Percentiles rank a stretch among this genome's conserved stretches.
Evolutionary conservation across 2,797 vertebrate species (phyloP).

Genomic region (Aphelocoma californica): DNA sequence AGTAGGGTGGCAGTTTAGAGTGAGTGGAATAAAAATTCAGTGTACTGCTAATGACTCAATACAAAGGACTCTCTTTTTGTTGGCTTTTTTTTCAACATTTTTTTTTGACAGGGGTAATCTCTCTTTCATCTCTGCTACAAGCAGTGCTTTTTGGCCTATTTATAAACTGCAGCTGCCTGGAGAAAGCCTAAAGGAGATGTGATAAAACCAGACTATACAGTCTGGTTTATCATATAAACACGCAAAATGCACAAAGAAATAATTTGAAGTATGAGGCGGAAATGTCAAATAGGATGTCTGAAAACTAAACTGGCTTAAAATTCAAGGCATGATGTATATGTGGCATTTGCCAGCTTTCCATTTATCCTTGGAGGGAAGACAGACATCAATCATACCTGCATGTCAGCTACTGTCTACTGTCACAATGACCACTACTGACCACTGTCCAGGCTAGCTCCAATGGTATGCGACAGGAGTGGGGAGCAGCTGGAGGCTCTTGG

Average conservation of each 20-base stretch:
- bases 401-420: slow-evolving; percentile 15
- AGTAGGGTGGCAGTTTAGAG: background rate
- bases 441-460: too few species aligned
- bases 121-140: slow-evolving; percentile 21
- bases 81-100: background rate
- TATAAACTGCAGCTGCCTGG: slow-evolving; percentile 29
- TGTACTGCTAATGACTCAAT: background rate
- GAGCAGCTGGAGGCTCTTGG: too few species aligned
- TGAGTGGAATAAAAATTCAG: background rate
- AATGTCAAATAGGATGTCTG: slow-evolving; percentile 35
- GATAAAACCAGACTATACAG: slow-evolving; percentile 43
- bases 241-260: background rate
- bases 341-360: slow-evolving; percentile 42
- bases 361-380: slow-evolving; percentile 14
- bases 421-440: too few species aligned
- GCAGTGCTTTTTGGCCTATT: slow-evolving; percentile 40
- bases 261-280: slow-evolving; percentile 35
- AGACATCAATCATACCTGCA: slow-evolving; percentile 35
- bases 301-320: slow-evolving; percentile 40
- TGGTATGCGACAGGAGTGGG: too few species aligned
- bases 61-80: background rate
- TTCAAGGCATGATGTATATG: slow-evolving; percentile 20
- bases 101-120: background rate
- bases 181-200: slow-evolving; percentile 46
- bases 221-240: slow-evolving; percentile 10